Base-by-base conservation (phyloP, 2,113 vertebrate genomes). In the Eptatretus burgeri region DNA sequence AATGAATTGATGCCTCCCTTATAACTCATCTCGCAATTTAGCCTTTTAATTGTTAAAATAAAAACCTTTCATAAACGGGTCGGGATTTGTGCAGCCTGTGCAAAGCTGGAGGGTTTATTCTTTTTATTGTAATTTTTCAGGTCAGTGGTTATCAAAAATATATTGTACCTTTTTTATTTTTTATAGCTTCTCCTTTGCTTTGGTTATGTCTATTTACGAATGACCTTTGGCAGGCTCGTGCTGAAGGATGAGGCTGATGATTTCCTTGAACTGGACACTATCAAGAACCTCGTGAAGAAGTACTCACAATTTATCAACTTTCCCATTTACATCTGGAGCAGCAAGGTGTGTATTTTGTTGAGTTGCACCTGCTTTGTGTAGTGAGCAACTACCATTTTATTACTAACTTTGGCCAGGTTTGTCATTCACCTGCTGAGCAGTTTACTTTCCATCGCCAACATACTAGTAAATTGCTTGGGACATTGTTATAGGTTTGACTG, bases 301-400 rank as follows among this genome's bases (percentile, higher is more conserved):
- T 98, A 98, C 51, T 98, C 93, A 1, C 93, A 98, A 71, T 98
- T 98, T 72, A 98, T 98, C 69, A 98, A 96, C 75, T 98, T 96
- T 69, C 93, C 93, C 51, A 98, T 98, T 66, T 98, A 89, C 1
- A 82, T 98, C 11, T 98, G 93, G 93, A 85, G 84, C 72, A 98
- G 93, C 76, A 98, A 98, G 83, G 93, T 93, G 69, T 20, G 56
- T n/a, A n/a, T 60, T n/a, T n/a, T 60, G 11, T 2, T 60, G 27
- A 41, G 27, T 41, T 41, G 27, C 27, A 41, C 3, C 27, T 41
- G 27, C 27, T 41, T 5, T 41, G 27, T 41, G 27, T 41, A 7
- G 27, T 41, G 3, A 41, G 27, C 27, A 41, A 41, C 27, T 41
- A 7, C 27, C 7, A 41, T 3, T 41, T 41, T 41, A 41, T 41